A percentile compares a stretch with the other conserved stretches of the same genome.
Evolutionary conservation across 2,113 vertebrate genomes (phyloP).

Genomic region (Pseudonaja textilis): DNA sequence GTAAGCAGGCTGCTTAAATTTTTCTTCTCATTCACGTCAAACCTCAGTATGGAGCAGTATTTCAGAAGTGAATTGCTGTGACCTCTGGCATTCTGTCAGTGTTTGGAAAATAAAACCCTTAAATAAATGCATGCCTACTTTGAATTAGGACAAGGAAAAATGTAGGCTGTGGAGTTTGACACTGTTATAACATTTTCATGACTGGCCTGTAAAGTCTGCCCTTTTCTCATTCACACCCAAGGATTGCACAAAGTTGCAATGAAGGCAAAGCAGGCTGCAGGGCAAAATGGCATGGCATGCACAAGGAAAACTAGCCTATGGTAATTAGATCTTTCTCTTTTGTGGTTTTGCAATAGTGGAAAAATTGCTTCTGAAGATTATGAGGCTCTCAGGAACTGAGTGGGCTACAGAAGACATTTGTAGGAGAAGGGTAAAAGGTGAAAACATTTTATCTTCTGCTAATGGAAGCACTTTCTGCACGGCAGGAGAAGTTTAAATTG

Average conservation of each 20-base stretch:
- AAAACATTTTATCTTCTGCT: not conserved
- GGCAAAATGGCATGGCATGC: not conserved
- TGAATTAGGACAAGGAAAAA: not conserved
- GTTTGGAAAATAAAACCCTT: not conserved
- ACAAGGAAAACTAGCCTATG: not conserved
- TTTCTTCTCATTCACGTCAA: slow-evolving; percentile 8
- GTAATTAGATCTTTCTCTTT: not conserved
- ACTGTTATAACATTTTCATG: not conserved
- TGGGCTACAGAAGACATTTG: not conserved
- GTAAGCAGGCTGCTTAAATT: slow-evolving; percentile 17
- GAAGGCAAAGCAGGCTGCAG: not conserved
- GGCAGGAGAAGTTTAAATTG: not conserved
- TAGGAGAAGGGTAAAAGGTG: not conserved
- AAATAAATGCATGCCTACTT: not conserved
- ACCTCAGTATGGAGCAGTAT: not conserved
- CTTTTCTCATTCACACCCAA: not conserved
- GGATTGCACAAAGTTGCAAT: not conserved
- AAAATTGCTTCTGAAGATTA: not conserved
- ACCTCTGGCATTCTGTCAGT: not conserved
- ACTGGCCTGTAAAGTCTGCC: not conserved
- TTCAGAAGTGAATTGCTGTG: not conserved
- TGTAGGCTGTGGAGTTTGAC: not conserved
- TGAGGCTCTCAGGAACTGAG: not conserved
- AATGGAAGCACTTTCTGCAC: not conserved
- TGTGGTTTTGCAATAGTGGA: not conserved